Conservation (phyloP, 2,888 invertebrate genomes). For the Prosopocoilus inquinatus region DNA sequence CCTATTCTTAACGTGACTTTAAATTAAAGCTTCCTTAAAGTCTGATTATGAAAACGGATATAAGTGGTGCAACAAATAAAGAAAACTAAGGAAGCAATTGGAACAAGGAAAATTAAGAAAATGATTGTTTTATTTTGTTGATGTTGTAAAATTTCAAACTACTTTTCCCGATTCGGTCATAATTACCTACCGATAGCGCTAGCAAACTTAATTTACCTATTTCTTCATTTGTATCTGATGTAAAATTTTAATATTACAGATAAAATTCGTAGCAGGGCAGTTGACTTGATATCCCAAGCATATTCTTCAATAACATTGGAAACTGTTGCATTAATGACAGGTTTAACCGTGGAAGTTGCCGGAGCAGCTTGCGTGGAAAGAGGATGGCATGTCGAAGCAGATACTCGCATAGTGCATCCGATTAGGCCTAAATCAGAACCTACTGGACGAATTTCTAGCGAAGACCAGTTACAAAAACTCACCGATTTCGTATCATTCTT, state of each 20-base stretch:
- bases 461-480: constrained; percentile 85
- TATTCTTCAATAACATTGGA: constrained; percentile 83
- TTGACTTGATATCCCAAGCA: constrained; percentile 77
- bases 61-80: too few relatives aligned
- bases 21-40: too few relatives aligned
- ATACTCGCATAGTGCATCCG: constrained; percentile 71
- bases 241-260: constrained; percentile 53
- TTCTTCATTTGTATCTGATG: constrained; percentile 1
- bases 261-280: constrained; percentile 70
- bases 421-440: constrained; percentile 60
- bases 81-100: too few relatives aligned
- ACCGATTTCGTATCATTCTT: constrained; percentile 93
- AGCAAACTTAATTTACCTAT: too few relatives aligned
- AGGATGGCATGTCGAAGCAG: constrained; percentile 74
- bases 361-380: constrained; percentile 62
- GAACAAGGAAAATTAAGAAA: too few relatives aligned
- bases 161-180: too few relatives aligned
- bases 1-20: too few relatives aligned
- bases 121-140: too few relatives aligned
- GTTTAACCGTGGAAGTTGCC: constrained; percentile 70
- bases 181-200: too few relatives aligned
- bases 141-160: too few relatives aligned
- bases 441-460: constrained; percentile 66
- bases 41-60: too few relatives aligned
- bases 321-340: constrained; percentile 75